phyloP scores from a whole-genome alignment of 2,888 invertebrate species.

The Phytoseiulus persimilis region DNA sequence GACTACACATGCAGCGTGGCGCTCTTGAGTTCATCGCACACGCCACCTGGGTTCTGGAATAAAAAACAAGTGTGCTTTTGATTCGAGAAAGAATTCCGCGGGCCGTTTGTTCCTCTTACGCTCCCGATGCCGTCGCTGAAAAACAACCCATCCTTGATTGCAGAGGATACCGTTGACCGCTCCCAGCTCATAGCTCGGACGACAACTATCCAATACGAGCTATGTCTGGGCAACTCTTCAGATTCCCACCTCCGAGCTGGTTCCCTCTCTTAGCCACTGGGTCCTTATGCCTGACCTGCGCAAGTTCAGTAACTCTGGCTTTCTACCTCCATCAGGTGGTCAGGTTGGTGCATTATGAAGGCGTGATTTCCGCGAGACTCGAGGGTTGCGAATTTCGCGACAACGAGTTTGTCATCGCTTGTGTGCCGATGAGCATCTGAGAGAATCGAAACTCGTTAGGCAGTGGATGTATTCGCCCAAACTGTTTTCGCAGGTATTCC shows the following conservation, averaged over 20 bases:
- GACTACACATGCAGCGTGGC: not conserved
- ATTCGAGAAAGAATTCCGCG: not conserved
- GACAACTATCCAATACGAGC: too few species aligned
- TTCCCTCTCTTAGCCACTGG: not conserved
- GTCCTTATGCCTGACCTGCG: not conserved
- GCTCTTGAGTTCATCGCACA: not conserved
- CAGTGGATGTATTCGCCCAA: not conserved
- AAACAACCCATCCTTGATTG: not conserved
- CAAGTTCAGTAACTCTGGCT: not conserved
- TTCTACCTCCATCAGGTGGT: not conserved
- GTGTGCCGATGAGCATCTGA: too few species aligned
- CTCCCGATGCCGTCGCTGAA: not conserved
- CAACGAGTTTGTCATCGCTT: too few species aligned
- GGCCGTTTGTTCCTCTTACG: not conserved
- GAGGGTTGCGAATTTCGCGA: too few species aligned
- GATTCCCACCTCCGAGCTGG: not conserved
- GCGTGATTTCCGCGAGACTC: not conserved
- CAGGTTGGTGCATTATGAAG: too few species aligned
- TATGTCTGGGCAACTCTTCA: not conserved
- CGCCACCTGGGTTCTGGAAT: not conserved
- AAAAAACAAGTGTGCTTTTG: not conserved
- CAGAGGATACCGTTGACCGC: not conserved
- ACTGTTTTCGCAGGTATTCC: constrained; percentile 11
- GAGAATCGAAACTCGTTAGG: too few species aligned
- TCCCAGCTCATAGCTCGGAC: not conserved